Conservation (phyloP, 2,888 invertebrate genomes). For the Pollenia angustigena region DNA sequence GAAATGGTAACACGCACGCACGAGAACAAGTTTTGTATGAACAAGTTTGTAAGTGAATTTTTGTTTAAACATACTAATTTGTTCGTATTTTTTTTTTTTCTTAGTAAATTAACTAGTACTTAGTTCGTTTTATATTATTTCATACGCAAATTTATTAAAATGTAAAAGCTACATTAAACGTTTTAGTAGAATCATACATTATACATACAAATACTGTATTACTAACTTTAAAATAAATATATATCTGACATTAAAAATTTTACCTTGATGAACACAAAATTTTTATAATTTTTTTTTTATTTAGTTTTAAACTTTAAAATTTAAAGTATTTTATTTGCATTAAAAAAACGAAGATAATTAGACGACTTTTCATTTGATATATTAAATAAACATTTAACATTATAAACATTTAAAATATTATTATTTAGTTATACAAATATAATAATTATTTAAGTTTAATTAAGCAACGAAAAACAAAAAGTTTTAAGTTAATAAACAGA, state of each 20-base stretch:
- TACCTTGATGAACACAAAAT: not conserved
- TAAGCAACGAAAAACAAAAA: constrained; percentile 42
- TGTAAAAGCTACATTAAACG: not conserved
- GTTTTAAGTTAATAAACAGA: constrained; percentile 53
- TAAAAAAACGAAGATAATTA: not conserved
- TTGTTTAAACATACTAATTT: constrained; percentile 14
- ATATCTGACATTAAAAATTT: not conserved
- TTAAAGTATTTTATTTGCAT: constrained; percentile 14
- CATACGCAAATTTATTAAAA: not conserved
- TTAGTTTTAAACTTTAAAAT: no score
- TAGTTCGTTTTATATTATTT: constrained; percentile 10
- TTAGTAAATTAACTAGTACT: not conserved
- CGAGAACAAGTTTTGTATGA: constrained; percentile 20
- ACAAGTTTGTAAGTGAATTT: not conserved
- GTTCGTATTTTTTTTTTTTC: not conserved
- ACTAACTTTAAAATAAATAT: constrained; percentile 42
- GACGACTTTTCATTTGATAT: constrained; percentile 11
- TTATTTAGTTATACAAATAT: constrained; percentile 10
- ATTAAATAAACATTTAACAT: constrained; percentile 16
- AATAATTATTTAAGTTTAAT: constrained; percentile 21
- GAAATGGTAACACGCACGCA: not conserved
- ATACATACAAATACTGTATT: constrained; percentile 46
- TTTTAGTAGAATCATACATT: constrained; percentile 13
- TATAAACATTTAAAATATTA: constrained; percentile 13
- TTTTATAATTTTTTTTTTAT: not conserved